phyloP scores from a whole-genome alignment of 2,888 invertebrate species.

The Dasysyrphus tricinctus region DNA sequence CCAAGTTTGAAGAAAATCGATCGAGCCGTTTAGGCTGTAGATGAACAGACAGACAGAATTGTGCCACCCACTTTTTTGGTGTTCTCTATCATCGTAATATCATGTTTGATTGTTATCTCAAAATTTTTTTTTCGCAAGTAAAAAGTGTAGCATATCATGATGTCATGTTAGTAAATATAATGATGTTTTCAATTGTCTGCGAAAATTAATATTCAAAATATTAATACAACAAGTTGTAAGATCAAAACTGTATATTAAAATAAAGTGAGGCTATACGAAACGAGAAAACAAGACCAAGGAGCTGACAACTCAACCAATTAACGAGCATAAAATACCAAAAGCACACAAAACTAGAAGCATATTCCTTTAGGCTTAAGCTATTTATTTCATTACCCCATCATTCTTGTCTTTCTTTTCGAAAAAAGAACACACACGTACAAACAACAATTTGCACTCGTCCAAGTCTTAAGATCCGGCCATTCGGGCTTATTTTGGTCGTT shows the following conservation, averaged over 20 bases:
- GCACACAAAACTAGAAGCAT: constrained; percentile 30
- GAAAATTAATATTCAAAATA: too few relatives aligned
- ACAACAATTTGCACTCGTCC: constrained; percentile 57
- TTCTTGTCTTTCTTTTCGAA: constrained; percentile 1
- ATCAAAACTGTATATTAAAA: neutral
- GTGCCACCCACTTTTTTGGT: too few relatives aligned
- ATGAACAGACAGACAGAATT: too few relatives aligned
- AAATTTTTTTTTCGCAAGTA: too few relatives aligned
- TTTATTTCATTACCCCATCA: constrained; percentile 53
- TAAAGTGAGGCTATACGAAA: constrained; percentile 1
- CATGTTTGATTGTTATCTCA: too few relatives aligned
- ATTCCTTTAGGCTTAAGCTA: constrained; percentile 51
- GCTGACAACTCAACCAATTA: constrained; percentile 25
- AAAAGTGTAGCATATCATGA: too few relatives aligned
- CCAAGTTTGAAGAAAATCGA: too few relatives aligned
- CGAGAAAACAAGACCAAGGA: neutral
- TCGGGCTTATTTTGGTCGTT: constrained; percentile 54
- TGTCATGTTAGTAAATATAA: too few relatives aligned
- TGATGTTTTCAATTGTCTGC: too few relatives aligned
- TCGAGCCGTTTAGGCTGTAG: too few relatives aligned
- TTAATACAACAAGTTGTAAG: too few relatives aligned
- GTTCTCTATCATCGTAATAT: too few relatives aligned
- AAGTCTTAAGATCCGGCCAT: constrained; percentile 53
- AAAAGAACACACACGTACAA: constrained; percentile 1
- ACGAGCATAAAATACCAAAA: constrained; percentile 3